Evolutionary conservation across 2,888 invertebrate species (phyloP).

Genomic region (Cephonodes hylas): DNA sequence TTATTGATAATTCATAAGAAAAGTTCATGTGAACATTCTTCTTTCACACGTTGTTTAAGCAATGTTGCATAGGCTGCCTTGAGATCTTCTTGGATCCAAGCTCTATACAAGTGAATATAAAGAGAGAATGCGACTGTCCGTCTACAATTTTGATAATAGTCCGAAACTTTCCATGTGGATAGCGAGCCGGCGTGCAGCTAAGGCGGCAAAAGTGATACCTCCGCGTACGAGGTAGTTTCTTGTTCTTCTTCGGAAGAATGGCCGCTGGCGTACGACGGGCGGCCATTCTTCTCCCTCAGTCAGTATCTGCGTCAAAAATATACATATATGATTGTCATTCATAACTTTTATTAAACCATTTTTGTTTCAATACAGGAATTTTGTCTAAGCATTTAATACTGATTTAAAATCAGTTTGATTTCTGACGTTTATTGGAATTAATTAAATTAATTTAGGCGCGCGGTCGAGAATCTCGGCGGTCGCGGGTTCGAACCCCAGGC

Average conservation of each 20-base stretch:
- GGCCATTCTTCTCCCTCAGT: constrained; percentile 74
- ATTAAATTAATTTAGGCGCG: too few species aligned
- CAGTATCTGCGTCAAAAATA: constrained; percentile 60
- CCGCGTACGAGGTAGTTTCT: constrained; percentile 52
- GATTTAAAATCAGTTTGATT: too few species aligned
- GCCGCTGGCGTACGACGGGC: constrained; percentile 56
- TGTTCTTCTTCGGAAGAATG: constrained; percentile 73
- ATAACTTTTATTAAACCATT: too few species aligned
- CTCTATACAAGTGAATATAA: not conserved
- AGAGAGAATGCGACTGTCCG: not conserved
- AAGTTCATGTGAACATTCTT: not conserved
- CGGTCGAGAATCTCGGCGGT: too few species aligned
- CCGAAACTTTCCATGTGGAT: not conserved
- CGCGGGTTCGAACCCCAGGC: too few species aligned
- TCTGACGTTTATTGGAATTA: too few species aligned
- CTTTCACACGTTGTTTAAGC: not conserved
- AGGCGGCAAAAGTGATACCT: constrained; percentile 56
- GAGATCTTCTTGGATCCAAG: not conserved
- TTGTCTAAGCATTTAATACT: too few species aligned
- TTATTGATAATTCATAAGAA: not conserved
- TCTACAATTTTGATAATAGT: not conserved
- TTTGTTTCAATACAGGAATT: too few species aligned
- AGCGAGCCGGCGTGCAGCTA: constrained; percentile 24
- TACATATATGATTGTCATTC: too few species aligned
- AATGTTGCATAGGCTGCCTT: not conserved